Evolutionary conservation across 1,140 invertebrate genomes (phyloP), one percentile per base, ranked within the genome.

Genomic region (Drosophila busckii): DNA sequence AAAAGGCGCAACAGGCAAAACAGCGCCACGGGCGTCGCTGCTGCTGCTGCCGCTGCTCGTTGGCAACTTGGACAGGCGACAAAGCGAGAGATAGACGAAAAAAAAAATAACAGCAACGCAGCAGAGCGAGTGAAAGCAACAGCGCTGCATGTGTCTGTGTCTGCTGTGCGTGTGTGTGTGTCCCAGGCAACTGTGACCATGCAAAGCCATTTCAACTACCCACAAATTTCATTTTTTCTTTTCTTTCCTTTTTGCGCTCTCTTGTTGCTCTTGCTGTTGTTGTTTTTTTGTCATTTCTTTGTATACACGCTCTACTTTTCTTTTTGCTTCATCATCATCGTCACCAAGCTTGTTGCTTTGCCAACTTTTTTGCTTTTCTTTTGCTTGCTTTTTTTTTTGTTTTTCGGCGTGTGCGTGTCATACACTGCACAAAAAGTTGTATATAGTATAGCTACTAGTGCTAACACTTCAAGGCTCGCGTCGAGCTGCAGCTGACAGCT

Each of bases 291-390:
- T n/a, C n/a, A n/a, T n/a, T n/a, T n/a, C n/a, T n/a, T n/a, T n/a
- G n/a, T 45, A 15, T 25, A 16, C 22, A 32, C 22, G 17, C 2
- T n/a, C 23, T 16, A 20, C 6, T 23, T 8, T 1, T 20, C 15
- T 42, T 19, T 48, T 37, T 35, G 44, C 19, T 9, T 15, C 26
- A 29, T 25, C 52, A 73, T 76, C 61, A 76, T 76, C 65, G 61
- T 76, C 70, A 68, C 70, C 65, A 76, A 78, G 71, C 71, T 78
- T 78, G 71, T 78, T 80, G 71, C 73, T 80, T 78, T 78, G 58
- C 73, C 73, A 71, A 80, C 73, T 80, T 71, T 44, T 23, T 34
- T 13, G 16, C 42, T 25, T 19, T 31, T 32, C 5, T 25, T 28
- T 32, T 37, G 9, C 25, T 25, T 48, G 34, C 45, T 19, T 32